These are phyloP conservation scores for Stigmatopora argus DNA, from an alignment of 2,113 vertebrate genomes.

Conservation along the genomic window DNA sequence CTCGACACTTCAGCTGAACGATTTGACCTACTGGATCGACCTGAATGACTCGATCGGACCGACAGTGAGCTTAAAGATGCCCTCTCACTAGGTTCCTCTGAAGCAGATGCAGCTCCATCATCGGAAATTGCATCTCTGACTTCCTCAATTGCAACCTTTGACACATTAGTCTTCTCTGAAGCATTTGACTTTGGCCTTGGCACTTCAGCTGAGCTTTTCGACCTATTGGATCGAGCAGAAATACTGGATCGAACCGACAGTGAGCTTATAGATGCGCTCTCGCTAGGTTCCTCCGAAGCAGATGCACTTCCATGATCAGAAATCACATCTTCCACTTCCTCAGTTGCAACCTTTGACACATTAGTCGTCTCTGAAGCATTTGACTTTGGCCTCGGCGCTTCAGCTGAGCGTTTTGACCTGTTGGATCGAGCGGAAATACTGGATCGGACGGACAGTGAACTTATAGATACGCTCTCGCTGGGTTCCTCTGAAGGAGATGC, in stretches of 20 bases:
- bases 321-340: background rate
- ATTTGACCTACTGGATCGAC: slow-evolving; percentile 40
- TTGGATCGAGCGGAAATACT: slow-evolving; percentile 40
- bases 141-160: background rate
- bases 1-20: slow-evolving; percentile 31
- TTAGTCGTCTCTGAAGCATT: slow-evolving; percentile 14
- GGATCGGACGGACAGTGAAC: slow-evolving; percentile 39
- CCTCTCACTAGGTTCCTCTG: slow-evolving; percentile 13
- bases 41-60: slow-evolving; percentile 33
- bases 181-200: slow-evolving; percentile 23
- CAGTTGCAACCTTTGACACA: background rate
- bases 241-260: slow-evolving; percentile 35
- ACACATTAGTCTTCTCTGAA: slow-evolving; percentile 14
- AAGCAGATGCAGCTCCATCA: background rate
- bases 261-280: slow-evolving; percentile 35
- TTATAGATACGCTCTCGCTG: slow-evolving; percentile 24
- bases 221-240: slow-evolving; percentile 40
- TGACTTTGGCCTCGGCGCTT: slow-evolving; percentile 32
- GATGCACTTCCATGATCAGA: slow-evolving; percentile 3
- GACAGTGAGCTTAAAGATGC: slow-evolving; percentile 42
- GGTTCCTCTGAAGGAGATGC: slow-evolving; percentile 12
- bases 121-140: slow-evolving; percentile 1
- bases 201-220: slow-evolving; percentile 39
- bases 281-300: slow-evolving; percentile 7
- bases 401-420: slow-evolving; percentile 36